Base-by-base conservation (phyloP, 2,888 invertebrate genomes). In the Acrobasis repandana region DNA sequence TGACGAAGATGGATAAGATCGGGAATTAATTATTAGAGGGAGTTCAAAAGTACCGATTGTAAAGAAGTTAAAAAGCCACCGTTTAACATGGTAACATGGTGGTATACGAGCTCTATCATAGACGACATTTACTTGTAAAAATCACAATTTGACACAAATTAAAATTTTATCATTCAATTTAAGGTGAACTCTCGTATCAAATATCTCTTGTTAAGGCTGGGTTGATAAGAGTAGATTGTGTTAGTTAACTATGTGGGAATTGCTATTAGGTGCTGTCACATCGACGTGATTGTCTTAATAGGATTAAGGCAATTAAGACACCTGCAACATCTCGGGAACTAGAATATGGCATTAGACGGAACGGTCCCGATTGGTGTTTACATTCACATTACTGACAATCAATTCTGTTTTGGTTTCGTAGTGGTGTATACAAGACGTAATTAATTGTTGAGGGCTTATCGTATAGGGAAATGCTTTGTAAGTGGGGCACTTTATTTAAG, bases 331-430 rank as follows among this genome's bases (percentile, higher is more conserved):
- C 46, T 20, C 57, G 33, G 56, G n/a, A 52, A 57, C 58, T 58
- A 56, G 61, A 58, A 58, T 63, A 56, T 46, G 20, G 46, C 38
- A 58, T 58, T 49, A 47, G 34, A 52, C 28, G 15, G 28, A 43
- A 43, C 58, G 34, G 47, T 54, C 51, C 34, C 50, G 52, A 52
- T 11, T 48, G 11, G 34, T 51, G 46, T 57, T 34, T 38, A 33
- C 38, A 58, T 58, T 38, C 20, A 16, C 14, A 49, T 20, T 50
- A 9, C 14, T 11, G 18, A 10, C 18, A 18, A 50, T 43, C 43
- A 43, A 43, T 43, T 43, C 38, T 38, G 38, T 8, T 36, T 10
- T 36, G 6, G 36, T 36, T 36, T 36, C 9, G 38, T 14, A 11
- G 38, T 38, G 38, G 10, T 11, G 9, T 36, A 36, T 3, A 38